Evolutionary conservation across 2,888 invertebrate species (phyloP), one percentile per base, ranked within the genome.

Genomic region (Tenthredo mesomela): DNA sequence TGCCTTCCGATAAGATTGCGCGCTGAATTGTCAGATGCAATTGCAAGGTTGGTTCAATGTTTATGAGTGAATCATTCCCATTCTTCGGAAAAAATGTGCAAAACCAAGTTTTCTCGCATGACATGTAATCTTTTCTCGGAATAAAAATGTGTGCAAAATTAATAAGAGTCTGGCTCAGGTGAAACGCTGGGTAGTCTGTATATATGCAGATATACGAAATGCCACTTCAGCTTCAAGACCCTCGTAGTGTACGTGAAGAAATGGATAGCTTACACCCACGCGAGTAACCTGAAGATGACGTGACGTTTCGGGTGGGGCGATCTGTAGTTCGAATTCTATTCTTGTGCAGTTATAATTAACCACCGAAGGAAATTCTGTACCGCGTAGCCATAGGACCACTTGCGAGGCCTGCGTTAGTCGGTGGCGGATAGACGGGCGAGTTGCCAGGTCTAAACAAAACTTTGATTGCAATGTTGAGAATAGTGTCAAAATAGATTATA

Each of bases 301-400:
- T 43, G 82, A 43, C 43, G 67, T 47, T 29, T 67, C 29, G 43
- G 47, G 82, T 70, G 67, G 40, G 82, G n/a, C 67, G 67, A 25
- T 33, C 67, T 82, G 47, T 82, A 70, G 29, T 82, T 70, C 33
- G n/a, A 50, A 65, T 47, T 82, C 82, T 82, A 82, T 82, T 82
- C n/a, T 25, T 82, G 67, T 25, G 67, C 43, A 29, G 65, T 70
- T 82, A 82, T 82, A 67, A 82, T 82, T 82, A 82, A 82, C 65
- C 82, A 33, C 18, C 54, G 67, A 18, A 65, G 80, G 65, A 80
- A 61, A 40, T 54, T n/a, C 65, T 80, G 12, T 47, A 29, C 67
- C n/a, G 6, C 54, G 43, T 82, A 67, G 82, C 18, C 61, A 80
- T 47, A 47, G 47, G 70, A 70, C 82, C 82, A 82, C 82, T 70